These are phyloP conservation scores for Sceloporus undulatus DNA, from an alignment of 2,113 vertebrate species.

Conservation along the genomic window DNA sequence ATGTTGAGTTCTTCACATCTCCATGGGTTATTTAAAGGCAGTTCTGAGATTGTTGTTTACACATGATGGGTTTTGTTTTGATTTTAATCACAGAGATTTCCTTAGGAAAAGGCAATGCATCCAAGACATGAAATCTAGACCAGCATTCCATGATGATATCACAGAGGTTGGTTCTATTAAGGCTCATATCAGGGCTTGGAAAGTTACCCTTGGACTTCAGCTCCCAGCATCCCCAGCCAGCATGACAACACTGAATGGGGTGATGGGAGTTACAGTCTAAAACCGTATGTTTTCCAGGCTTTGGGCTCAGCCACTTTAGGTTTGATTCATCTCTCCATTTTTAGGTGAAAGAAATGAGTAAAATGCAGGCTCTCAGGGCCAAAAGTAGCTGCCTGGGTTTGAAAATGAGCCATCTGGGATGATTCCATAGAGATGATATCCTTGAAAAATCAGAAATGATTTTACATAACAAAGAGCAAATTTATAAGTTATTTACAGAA, in stretches of 20 bases:
- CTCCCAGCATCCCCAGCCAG: too few species aligned
- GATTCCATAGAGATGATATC: background rate
- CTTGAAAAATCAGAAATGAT: background rate
- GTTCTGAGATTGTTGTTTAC: background rate
- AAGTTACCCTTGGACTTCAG: too few species aligned
- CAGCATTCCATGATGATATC: background rate
- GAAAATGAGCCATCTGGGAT: background rate
- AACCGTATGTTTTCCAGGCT: too few species aligned
- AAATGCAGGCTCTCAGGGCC: background rate
- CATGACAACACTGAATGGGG: too few species aligned
- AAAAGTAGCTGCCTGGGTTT: background rate
- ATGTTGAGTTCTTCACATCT: conserved; percentile 16
- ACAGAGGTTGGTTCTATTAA: too few species aligned
- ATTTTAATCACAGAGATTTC: background rate
- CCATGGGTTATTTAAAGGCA: background rate
- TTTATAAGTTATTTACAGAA: background rate
- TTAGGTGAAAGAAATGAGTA: background rate
- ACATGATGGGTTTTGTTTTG: background rate
- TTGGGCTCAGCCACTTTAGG: background rate
- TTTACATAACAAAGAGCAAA: background rate
- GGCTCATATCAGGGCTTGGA: too few species aligned
- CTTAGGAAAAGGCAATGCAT: background rate
- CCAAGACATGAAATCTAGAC: background rate
- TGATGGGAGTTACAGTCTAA: too few species aligned
- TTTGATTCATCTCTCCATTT: background rate